A percentile compares a stretch with the other conserved stretches of the same genome.
Conservation (phyloP, 2,797 vertebrate genomes). For the Anguilla obscura region DNA sequence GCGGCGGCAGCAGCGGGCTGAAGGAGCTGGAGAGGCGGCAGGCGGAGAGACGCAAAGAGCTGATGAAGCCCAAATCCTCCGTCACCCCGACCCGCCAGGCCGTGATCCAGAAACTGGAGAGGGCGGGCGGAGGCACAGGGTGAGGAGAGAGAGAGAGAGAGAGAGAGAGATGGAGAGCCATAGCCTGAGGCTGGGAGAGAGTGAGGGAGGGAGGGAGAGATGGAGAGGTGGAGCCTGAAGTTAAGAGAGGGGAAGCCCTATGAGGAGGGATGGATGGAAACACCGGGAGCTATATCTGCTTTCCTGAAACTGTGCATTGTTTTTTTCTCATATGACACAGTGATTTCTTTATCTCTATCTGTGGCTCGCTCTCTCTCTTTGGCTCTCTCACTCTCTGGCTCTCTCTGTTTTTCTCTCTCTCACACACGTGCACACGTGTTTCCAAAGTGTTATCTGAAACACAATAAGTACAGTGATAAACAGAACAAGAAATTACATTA, state of each 20-base stretch:
- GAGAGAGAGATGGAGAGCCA: background rate
- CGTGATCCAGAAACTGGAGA: conserved; percentile 79
- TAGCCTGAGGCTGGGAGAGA: background rate
- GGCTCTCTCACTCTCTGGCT: background rate
- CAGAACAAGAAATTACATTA: no score
- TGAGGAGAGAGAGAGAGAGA: conserved; percentile 40
- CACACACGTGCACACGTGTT: no score
- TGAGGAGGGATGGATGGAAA: no score
- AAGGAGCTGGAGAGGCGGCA: conserved; percentile 71
- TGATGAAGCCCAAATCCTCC: conserved; percentile 76
- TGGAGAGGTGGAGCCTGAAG: no score
- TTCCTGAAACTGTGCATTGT: background rate
- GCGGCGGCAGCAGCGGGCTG: conserved; percentile 49
- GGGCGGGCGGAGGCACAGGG: conserved; percentile 59
- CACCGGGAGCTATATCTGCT: no score
- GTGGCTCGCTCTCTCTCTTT: no score
- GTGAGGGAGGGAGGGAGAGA: background rate
- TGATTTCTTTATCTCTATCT: background rate
- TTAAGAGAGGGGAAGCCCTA: no score
- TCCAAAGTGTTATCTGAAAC: no score
- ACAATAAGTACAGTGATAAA: no score
- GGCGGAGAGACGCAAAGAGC: conserved; percentile 76
- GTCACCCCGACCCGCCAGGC: conserved; percentile 74
- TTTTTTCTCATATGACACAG: background rate
- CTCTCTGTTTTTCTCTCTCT: conserved; percentile 4